phyloP scores from a whole-genome alignment of 2,888 invertebrate species.

The Cheilosia impressa region DNA sequence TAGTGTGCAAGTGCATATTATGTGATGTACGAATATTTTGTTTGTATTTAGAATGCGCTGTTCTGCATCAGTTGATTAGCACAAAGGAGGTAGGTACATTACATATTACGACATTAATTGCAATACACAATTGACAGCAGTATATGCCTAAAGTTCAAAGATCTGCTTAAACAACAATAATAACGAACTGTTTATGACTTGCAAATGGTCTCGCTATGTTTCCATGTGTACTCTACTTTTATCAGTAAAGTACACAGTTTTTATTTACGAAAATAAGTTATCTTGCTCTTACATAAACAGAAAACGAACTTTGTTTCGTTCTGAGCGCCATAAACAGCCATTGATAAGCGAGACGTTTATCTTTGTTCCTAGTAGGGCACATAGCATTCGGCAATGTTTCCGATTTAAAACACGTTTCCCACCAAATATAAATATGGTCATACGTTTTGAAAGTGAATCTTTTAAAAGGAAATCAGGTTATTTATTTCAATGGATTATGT shows the following conservation, averaged over 20 bases:
- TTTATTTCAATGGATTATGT: background rate
- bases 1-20: slow-evolving; percentile 1
- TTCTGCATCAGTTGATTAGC: background rate
- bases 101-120: background rate
- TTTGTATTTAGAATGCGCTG: background rate
- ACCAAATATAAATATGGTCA: background rate
- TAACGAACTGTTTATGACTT: background rate
- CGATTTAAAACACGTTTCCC: slow-evolving; percentile 22
- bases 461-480: slow-evolving; percentile 14
- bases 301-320: slow-evolving; percentile 4
- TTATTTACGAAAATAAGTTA: background rate
- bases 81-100: background rate
- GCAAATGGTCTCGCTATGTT: background rate
- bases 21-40: background rate
- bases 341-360: slow-evolving; percentile 19
- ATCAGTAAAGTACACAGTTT: background rate
- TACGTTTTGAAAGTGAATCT: slow-evolving; percentile 9
- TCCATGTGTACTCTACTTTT: slow-evolving; percentile 1
- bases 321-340: background rate
- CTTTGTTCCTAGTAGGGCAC: slow-evolving; percentile 1
- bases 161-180: background rate
- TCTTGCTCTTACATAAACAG: slow-evolving; percentile 19
- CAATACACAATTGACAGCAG: slow-evolving; percentile 1
- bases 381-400: background rate
- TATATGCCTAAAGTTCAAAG: slow-evolving; percentile 21